Base-by-base conservation (phyloP, 1,140 invertebrate genomes). In the Zaprionus vittiger region DNA sequence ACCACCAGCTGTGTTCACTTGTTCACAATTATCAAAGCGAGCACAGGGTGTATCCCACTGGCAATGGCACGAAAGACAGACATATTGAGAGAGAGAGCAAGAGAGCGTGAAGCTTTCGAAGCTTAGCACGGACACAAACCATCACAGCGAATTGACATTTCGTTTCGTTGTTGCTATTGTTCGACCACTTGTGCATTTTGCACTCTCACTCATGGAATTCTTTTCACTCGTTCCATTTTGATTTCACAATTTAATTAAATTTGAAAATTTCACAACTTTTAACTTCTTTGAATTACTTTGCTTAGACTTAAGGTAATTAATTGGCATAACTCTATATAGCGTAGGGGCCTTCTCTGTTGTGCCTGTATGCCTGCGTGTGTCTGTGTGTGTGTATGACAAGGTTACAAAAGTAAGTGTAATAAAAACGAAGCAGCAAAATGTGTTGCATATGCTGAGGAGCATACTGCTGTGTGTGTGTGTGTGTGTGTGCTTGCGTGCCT, bases 1-100 rank as follows among this genome's bases (percentile, higher is more conserved):
- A 98, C 97, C 97, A 98, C 97, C 97, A 98, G 97, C 97, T 98
- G 97, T 98, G 97, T 98, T 98, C 97, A 98, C 97, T 96, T 87
- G 94, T 94, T 94, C 92, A 93, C 94, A 94, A 94, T 93, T 94
- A 94, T 93, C 94, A 93, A 96, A 97, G 97, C 95, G 96, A 98
- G 97, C 97, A 96, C 97, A 97, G 97, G 96, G 97, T 97, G 97
- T 97, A 95, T 97, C 97, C 97, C 97, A 95, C 95, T 93, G 93
- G 94, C 94, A 93, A 73, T 82, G 78, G 89, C 91, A 91, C 60
- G 68, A 22, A 11, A 61, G 5, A 44, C 6, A 44, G n/a, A 9
- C 20, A 22, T 1, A 22, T 22, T 20, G 7, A 47, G 41, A 17
- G n/a, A 6, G 41, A 44, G 2, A 17, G 2, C 6, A 5, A 92